phyloP scores from a whole-genome alignment of 1,140 invertebrate genomes.

The Drosophila busckii region DNA sequence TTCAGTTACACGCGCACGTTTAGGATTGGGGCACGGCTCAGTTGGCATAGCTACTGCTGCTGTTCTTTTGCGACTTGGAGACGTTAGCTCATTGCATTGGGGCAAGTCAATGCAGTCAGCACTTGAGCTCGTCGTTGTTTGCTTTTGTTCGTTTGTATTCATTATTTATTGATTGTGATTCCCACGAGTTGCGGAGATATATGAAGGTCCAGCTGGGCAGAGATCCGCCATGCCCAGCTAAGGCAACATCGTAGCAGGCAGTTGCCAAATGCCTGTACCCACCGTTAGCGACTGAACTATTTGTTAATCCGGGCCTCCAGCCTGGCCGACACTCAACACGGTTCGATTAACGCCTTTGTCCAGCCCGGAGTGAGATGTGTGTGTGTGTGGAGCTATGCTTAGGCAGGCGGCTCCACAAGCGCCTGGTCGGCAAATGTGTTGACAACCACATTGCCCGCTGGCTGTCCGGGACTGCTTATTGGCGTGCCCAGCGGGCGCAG shows the following conservation, averaged over 20 bases:
- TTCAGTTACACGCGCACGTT: too few species aligned
- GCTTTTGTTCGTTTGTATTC: background rate
- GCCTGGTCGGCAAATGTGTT: constrained; percentile 11
- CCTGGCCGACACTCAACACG: constrained; percentile 29
- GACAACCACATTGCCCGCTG: constrained; percentile 10
- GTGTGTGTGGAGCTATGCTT: constrained; percentile 8
- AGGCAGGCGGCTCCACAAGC: constrained; percentile 14
- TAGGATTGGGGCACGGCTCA: too few species aligned
- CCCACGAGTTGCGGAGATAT: constrained; percentile 27
- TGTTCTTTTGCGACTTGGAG: too few species aligned
- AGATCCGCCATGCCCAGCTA: constrained; percentile 29
- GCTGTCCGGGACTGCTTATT: constrained; percentile 32
- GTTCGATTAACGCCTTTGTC: constrained; percentile 26
- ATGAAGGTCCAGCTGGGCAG: constrained; percentile 22
- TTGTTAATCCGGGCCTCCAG: constrained; percentile 30
- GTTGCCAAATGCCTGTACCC: constrained; percentile 23
- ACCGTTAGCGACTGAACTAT: constrained; percentile 34
- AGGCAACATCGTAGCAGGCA: constrained; percentile 22
- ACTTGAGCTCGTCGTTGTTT: too few species aligned
- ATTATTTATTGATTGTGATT: constrained; percentile 16
- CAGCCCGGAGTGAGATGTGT: constrained; percentile 24
- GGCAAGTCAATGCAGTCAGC: too few species aligned
- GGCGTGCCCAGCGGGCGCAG: background rate
- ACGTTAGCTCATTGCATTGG: too few species aligned
- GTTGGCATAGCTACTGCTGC: too few species aligned